phyloP scores from a whole-genome alignment of 2,113 vertebrate species.

The Malurus melanocephalus region DNA sequence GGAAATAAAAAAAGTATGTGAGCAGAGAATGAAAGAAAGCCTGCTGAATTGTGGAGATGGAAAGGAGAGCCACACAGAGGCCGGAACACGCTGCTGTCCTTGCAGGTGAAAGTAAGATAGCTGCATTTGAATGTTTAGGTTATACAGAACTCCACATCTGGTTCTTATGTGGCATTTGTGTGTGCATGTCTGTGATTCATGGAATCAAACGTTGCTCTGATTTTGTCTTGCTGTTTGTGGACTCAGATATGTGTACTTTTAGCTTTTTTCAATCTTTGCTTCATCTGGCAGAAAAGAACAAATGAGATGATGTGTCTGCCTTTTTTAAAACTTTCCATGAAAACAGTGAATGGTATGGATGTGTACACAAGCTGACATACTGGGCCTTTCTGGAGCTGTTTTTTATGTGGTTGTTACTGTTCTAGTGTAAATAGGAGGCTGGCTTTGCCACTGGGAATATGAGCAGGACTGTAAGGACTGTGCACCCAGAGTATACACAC shows the following conservation, averaged over 20 bases:
- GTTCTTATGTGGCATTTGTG: neutral
- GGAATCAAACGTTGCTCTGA: neutral
- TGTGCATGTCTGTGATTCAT: neutral
- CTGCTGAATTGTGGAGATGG: neutral
- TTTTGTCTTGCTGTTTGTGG: neutral
- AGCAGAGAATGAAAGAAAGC: neutral
- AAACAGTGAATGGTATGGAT: neutral
- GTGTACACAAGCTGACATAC: neutral
- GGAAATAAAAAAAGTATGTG: neutral
- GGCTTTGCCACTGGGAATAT: neutral
- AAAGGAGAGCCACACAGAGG: neutral
- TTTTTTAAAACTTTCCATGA: neutral
- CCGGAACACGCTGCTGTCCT: neutral
- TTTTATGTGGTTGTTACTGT: neutral
- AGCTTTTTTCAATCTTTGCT: neutral
- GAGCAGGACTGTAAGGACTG: neutral
- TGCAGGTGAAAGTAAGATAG: neutral
- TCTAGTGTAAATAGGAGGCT: neutral
- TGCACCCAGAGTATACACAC: neutral
- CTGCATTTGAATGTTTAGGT: neutral
- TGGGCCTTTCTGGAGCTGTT: neutral
- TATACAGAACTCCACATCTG: neutral
- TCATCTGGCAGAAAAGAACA: neutral
- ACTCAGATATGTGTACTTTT: neutral
- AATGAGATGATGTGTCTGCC: neutral